A percentile compares a stretch with the other conserved stretches of the same genome.
These are phyloP conservation scores for Lepilemur ruficaudatus DNA, from an alignment of 2,797 vertebrate genomes.

Conservation along the genomic window DNA sequence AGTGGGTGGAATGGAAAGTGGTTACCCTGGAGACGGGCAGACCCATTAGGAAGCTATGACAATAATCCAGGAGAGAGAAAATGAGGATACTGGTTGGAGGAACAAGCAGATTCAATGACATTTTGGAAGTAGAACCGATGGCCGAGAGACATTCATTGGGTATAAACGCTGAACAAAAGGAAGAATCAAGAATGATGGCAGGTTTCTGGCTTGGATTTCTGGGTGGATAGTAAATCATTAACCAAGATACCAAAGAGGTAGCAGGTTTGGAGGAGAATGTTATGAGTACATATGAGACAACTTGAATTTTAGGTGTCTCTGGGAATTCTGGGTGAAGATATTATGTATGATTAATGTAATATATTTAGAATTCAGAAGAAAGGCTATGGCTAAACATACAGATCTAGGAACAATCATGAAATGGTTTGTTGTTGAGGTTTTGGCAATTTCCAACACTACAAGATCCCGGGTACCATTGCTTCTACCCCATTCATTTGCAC, in stretches of 20 bases:
- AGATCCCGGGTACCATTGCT: not conserved
- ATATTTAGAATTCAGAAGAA: not conserved
- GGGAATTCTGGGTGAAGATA: not conserved
- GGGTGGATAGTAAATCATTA: not conserved
- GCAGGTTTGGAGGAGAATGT: not conserved
- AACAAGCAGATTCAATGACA: conserved; percentile 52
- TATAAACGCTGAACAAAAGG: not conserved
- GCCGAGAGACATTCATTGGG: not conserved
- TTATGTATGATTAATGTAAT: not conserved
- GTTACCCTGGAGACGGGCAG: conserved; percentile 73
- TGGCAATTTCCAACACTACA: not conserved
- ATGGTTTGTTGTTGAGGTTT: not conserved
- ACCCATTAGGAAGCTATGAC: conserved; percentile 66
- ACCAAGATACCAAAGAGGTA: not conserved
- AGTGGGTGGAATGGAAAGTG: conserved; percentile 75
- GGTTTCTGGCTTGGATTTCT: conserved; percentile 6
- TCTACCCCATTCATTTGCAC: conserved; percentile 26
- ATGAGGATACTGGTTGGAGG: conserved; percentile 57
- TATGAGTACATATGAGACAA: not conserved
- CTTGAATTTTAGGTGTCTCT: not conserved
- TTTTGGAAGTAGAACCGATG: conserved; percentile 40
- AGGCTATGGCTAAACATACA: not conserved
- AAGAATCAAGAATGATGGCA: not conserved
- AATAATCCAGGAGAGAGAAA: conserved; percentile 73
- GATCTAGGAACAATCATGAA: not conserved